phyloP scores from a whole-genome alignment of 2,888 invertebrate species.

The Stenodema calcarata region DNA sequence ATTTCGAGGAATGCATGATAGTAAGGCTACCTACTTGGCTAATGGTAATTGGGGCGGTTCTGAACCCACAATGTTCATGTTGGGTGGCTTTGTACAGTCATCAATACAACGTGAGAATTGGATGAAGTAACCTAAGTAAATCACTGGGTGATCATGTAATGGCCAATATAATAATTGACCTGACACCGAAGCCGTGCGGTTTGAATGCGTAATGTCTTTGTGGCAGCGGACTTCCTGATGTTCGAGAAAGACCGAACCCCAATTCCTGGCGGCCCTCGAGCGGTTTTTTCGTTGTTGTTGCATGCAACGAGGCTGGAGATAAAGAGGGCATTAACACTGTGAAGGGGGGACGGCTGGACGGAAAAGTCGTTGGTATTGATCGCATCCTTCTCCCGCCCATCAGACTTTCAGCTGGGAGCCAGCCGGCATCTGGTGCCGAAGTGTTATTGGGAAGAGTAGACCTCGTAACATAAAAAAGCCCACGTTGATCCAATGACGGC shows the following conservation, averaged over 20 bases:
- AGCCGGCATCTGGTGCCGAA: neutral
- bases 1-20: neutral
- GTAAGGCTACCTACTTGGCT: neutral
- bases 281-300: neutral
- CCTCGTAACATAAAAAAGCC: no score
- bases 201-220: neutral
- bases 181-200: no score
- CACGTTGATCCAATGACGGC: no score
- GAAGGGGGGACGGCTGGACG: neutral
- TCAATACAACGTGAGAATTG: no score
- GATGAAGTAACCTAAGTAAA: no score
- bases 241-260: neutral
- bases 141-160: no score
- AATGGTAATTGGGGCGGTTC: neutral
- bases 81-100: no score
- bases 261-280: neutral
- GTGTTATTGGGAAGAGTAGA: neutral
- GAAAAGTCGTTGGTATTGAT: neutral
- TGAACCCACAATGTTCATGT: no score
- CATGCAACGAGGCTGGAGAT: neutral
- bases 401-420: neutral
- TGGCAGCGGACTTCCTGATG: neutral
- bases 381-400: neutral
- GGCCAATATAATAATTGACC: no score
- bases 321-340: slow-evolving; percentile 1